Base-by-base conservation (phyloP, 1,140 invertebrate species). In the Drosophila rhopaloa region DNA sequence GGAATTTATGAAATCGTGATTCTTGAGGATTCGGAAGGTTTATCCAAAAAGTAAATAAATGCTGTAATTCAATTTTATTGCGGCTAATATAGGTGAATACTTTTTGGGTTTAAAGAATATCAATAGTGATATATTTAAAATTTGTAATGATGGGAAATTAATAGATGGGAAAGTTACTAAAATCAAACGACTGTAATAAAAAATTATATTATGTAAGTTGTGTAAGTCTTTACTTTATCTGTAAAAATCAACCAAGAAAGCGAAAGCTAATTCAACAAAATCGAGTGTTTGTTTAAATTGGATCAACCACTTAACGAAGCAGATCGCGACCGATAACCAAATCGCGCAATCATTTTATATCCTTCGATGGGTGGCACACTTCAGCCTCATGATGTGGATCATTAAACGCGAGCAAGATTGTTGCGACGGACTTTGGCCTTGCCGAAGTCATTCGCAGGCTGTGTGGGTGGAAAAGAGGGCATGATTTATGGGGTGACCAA, bases 391-490 rank as follows among this genome's bases (percentile, higher is more conserved):
- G 65, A 37, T 13, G 9, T 24, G 63, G 43, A 71, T 70, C 38
- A 9, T 38, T 24, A 16, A 32, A n/a, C 27, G 24, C 24, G 27
- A 58, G 50, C 53, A 41, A 37, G 68, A 71, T 58, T 58, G 37
- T 19, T 8, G 10, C 7, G 4, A 48, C n/a, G 68, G 66, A 72
- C 68, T 72, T 72, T 72, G 68, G 19, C 11, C 27, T 8, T 14
- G 27, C 19, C 16, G 27, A 24, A 55, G 68, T 70, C 65, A 71
- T 71, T 58, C 68, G 43, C 29, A 71, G 44, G 48, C 27, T 27
- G 65, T 58, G 68, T 71, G 68, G 53, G 53, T 71, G 68, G 44
- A 27, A 54, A 46, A 16, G 14, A 53, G 37, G 46, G 6, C 61
- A 50, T 58, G 38, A 71, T 72, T 72, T 58, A 58, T 58, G 37